Evolutionary conservation across 2,888 invertebrate genomes (phyloP).

Genomic region (Euproctis similis): DNA sequence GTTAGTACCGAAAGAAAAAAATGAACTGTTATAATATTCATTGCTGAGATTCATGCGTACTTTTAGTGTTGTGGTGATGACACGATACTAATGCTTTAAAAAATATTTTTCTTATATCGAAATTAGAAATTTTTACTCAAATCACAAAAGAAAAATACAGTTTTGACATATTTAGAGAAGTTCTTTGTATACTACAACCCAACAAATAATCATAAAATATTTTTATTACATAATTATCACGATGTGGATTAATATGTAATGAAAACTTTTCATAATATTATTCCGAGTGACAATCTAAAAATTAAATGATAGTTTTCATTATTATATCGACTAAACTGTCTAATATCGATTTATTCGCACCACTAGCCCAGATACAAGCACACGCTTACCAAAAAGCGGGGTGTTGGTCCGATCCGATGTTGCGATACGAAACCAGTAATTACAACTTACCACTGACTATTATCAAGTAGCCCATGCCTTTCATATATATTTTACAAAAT

Average conservation of each 20-base stretch:
- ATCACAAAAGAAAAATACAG: too few species aligned
- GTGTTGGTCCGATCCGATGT: constrained; percentile 54
- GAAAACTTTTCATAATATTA: too few species aligned
- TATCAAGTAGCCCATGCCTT: constrained; percentile 71
- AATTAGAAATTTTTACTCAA: too few species aligned
- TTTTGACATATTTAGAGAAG: too few species aligned
- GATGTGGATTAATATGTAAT: too few species aligned
- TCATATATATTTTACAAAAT: constrained; percentile 74
- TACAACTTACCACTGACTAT: constrained; percentile 67
- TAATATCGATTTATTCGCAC: constrained; percentile 16
- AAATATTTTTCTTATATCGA: neutral
- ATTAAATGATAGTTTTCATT: too few species aligned
- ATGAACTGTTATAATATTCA: constrained; percentile 26
- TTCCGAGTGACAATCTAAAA: too few species aligned
- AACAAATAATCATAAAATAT: too few species aligned
- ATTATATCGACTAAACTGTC: constrained; percentile 9
- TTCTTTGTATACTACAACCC: too few species aligned
- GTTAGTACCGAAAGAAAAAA: constrained; percentile 21
- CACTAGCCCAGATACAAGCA: constrained; percentile 18
- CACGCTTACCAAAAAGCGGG: constrained; percentile 48
- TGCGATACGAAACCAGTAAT: constrained; percentile 60
- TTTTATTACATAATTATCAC: too few species aligned
- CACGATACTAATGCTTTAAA: neutral
- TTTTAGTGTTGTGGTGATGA: constrained; percentile 5
- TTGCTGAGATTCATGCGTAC: constrained; percentile 17